A percentile compares a stretch with the other conserved stretches of the same genome.
phyloP scores from a whole-genome alignment of 2,797 vertebrate genomes.

The Bradypus variegatus region DNA sequence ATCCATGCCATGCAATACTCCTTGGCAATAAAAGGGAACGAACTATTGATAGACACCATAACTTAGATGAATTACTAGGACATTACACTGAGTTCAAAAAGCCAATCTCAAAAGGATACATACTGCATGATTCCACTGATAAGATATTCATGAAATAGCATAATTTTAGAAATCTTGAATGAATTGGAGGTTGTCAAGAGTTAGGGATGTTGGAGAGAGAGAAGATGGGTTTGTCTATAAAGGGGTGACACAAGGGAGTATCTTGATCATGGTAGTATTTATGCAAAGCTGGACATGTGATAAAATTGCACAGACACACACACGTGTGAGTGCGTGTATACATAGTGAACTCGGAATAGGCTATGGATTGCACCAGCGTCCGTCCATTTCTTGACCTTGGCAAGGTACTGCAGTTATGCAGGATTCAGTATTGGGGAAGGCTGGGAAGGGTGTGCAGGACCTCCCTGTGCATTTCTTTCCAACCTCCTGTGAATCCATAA shows the following conservation, averaged over 20 bases:
- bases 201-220: neutral
- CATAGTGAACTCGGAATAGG: too few relatives aligned
- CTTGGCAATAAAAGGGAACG: neutral
- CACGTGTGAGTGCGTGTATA: fast-evolving
- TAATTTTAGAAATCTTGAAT: neutral
- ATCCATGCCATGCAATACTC: neutral
- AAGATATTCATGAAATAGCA: neutral
- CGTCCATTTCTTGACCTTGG: neutral
- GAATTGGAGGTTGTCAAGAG: neutral
- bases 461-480: neutral
- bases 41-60: neutral
- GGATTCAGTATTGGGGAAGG: neutral
- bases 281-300: neutral
- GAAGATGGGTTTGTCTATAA: neutral
- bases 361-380: too few relatives aligned
- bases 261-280: neutral
- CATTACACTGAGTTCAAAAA: neutral
- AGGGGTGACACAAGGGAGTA: neutral
- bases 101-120: neutral
- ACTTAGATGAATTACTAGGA: neutral
- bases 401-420: too few relatives aligned
- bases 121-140: neutral
- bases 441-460: neutral
- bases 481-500: neutral
- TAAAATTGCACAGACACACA: neutral